Conservation (phyloP, 2,888 invertebrate species). For the Drosophila atroscutellata region DNA sequence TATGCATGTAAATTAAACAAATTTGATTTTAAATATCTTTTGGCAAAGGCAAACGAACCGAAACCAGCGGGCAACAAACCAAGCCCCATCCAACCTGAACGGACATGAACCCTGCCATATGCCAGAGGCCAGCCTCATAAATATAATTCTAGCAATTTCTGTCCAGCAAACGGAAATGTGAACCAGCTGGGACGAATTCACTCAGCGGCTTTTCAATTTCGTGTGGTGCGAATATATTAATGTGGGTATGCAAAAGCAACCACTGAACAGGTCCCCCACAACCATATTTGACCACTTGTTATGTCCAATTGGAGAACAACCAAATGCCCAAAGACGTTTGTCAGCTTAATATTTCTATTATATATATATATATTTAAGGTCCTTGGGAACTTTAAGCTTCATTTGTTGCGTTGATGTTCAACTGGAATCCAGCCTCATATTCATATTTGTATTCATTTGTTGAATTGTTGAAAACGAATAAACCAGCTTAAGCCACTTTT, state of each 20-base stretch:
- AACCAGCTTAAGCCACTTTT: background rate
- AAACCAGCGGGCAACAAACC: slow-evolving; percentile 40
- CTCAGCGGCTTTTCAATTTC: slow-evolving; percentile 44
- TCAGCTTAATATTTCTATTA: background rate
- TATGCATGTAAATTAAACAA: slow-evolving; percentile 81
- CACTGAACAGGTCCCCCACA: slow-evolving; percentile 8
- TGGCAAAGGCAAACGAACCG: slow-evolving; percentile 46
- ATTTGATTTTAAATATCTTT: slow-evolving; percentile 80
- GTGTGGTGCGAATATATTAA: slow-evolving; percentile 33
- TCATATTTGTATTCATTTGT: background rate
- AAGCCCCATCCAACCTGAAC: slow-evolving; percentile 10
- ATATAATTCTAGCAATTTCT: slow-evolving; percentile 45
- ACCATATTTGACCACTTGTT: slow-evolving; percentile 3
- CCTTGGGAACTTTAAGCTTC: too few species aligned
- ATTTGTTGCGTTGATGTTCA: background rate
- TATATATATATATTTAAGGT: background rate
- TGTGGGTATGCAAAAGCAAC: slow-evolving; percentile 12
- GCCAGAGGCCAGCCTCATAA: slow-evolving; percentile 57
- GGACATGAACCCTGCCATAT: slow-evolving; percentile 36
- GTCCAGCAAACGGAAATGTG: slow-evolving; percentile 33
- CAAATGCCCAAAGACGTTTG: background rate
- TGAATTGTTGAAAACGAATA: background rate
- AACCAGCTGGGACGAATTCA: slow-evolving; percentile 35
- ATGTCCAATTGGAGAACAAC: background rate
- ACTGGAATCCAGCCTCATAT: background rate